Conservation (phyloP, 2,113 vertebrate genomes). For the Rhipidura dahli region DNA sequence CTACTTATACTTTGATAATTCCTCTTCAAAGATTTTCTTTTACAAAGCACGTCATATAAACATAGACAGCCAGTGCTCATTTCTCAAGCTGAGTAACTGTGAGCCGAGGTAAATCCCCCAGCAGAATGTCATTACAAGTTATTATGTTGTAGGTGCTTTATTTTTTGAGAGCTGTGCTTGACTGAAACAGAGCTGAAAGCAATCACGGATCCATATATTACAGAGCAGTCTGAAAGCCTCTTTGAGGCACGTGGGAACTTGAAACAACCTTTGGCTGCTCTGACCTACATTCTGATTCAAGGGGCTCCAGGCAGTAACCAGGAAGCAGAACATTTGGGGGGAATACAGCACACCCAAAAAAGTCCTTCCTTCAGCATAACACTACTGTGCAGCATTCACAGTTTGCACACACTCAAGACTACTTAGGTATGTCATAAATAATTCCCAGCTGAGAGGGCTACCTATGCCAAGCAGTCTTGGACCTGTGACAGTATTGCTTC, state of each 20-base stretch:
- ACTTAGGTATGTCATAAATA: neutral
- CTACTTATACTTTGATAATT: neutral
- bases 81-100: neutral
- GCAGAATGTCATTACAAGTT: neutral
- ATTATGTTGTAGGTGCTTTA: neutral
- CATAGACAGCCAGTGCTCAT: neutral
- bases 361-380: neutral
- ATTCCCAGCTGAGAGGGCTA: neutral
- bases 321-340: neutral
- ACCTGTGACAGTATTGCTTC: neutral
- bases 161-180: neutral
- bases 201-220: neutral
- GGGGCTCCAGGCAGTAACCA: neutral
- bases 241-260: neutral
- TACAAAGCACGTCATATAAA: neutral
- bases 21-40: neutral
- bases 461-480: neutral
- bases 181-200: neutral
- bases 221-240: neutral
- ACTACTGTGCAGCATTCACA: neutral
- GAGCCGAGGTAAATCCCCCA: neutral
- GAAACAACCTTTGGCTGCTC: neutral
- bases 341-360: rapidly evolving
- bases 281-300: neutral
- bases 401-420: neutral